Conservation (phyloP, 2,113 vertebrate species). For the Daboia siamensis region DNA sequence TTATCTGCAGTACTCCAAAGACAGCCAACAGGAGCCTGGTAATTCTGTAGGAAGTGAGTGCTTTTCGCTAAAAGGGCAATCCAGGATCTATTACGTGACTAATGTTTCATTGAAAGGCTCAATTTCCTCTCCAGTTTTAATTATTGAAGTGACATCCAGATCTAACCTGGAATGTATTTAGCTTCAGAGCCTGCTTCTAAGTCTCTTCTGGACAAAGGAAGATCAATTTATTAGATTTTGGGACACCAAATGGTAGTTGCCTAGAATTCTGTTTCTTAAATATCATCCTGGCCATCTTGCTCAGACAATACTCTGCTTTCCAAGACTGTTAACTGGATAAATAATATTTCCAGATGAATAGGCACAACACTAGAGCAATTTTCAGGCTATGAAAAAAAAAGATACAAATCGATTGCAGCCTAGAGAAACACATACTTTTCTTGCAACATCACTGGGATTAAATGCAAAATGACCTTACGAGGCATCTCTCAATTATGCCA, state of each 20-base stretch:
- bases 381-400: accelerated
- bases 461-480: not conserved
- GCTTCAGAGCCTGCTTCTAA: not conserved
- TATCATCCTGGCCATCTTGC: constrained; percentile 41
- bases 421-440: not conserved
- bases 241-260: not conserved
- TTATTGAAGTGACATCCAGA: constrained; percentile 53
- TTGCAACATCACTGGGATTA: not conserved
- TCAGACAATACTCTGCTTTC: not conserved
- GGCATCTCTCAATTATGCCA: not conserved
- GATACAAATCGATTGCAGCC: not conserved
- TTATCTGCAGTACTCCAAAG: constrained; percentile 14
- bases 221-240: accelerated
- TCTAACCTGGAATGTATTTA: constrained; percentile 10
- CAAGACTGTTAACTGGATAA: not conserved
- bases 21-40: constrained; percentile 17
- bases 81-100: constrained; percentile 50
- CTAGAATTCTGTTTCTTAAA: constrained; percentile 7
- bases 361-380: not conserved
- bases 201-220: not conserved
- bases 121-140: constrained; percentile 54
- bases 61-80: constrained; percentile 61
- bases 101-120: constrained; percentile 64
- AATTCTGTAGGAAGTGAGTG: accelerated
- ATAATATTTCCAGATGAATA: not conserved